These are phyloP conservation scores for Dromaius novaehollandiae DNA, from an alignment of 2,113 vertebrate genomes.

Conservation along the genomic window DNA sequence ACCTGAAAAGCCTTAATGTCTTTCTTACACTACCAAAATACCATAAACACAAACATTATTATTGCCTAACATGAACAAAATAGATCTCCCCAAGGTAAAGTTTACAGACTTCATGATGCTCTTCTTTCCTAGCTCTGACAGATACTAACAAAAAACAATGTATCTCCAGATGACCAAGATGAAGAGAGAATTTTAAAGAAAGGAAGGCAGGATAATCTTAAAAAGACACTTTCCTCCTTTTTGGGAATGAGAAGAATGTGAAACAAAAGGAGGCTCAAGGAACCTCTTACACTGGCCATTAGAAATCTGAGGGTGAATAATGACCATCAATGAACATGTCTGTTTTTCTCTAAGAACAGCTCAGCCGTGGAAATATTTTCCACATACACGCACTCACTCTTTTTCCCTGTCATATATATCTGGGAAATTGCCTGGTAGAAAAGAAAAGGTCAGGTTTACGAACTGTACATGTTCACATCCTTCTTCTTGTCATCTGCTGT, in stretches of 20 bases:
- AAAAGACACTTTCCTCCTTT: constrained; percentile 11
- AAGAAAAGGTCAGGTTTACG: constrained; percentile 30
- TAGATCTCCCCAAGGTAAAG: background rate
- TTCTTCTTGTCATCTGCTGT: background rate
- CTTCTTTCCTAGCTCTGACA: background rate
- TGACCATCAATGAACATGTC: background rate
- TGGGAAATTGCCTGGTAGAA: constrained; percentile 9
- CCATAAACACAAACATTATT: background rate
- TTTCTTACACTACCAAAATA: background rate
- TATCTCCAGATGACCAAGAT: constrained; percentile 4
- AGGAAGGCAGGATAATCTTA: background rate
- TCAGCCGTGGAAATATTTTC: constrained; percentile 35
- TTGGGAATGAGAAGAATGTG: background rate
- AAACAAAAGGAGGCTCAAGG: background rate
- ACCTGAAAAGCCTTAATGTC: background rate
- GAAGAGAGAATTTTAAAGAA: constrained; percentile 15
- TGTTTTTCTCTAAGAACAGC: background rate
- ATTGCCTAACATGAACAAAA: background rate
- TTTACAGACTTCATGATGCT: background rate
- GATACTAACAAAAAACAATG: constrained; percentile 18
- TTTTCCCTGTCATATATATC: background rate
- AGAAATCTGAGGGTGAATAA: constrained; percentile 1
- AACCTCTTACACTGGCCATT: background rate
- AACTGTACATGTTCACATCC: constrained; percentile 21
- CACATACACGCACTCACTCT: background rate